These are phyloP conservation scores for Pipistrellus kuhlii DNA, from an alignment of 2,797 vertebrate species.

Conservation along the genomic window DNA sequence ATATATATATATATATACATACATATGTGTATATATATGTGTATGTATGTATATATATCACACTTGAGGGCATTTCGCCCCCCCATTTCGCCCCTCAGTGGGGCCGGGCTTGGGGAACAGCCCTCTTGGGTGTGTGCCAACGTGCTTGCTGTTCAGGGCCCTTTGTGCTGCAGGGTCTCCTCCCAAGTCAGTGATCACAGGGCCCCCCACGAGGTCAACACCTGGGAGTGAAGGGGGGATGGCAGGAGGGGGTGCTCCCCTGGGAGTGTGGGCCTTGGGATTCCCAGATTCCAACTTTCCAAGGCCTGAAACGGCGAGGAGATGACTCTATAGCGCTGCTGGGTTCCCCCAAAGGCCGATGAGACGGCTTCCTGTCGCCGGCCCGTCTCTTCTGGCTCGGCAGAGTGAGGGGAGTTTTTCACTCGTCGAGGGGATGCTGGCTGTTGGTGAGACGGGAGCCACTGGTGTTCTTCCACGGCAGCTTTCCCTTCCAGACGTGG, in stretches of 20 bases:
- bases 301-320: not conserved
- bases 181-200: not conserved
- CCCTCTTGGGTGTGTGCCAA: not conserved
- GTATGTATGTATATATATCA: no score
- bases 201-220: not conserved
- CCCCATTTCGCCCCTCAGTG: not conserved
- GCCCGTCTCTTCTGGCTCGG: not conserved
- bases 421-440: not conserved
- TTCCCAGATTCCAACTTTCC: not conserved
- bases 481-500: not conserved
- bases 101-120: not conserved
- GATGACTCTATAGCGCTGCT: not conserved
- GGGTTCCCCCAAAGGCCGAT: not conserved
- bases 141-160: not conserved
- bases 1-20: no score
- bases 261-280: no score
- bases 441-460: not conserved
- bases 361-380: not conserved
- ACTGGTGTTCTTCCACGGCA: not conserved
- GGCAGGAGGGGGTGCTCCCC: no score
- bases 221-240: not conserved
- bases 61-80: not conserved
- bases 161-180: not conserved
- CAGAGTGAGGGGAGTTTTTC: not conserved
- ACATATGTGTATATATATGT: no score